These are phyloP conservation scores for Nemoura dubitans DNA, from an alignment of 2,888 invertebrate species.

Conservation along the genomic window DNA sequence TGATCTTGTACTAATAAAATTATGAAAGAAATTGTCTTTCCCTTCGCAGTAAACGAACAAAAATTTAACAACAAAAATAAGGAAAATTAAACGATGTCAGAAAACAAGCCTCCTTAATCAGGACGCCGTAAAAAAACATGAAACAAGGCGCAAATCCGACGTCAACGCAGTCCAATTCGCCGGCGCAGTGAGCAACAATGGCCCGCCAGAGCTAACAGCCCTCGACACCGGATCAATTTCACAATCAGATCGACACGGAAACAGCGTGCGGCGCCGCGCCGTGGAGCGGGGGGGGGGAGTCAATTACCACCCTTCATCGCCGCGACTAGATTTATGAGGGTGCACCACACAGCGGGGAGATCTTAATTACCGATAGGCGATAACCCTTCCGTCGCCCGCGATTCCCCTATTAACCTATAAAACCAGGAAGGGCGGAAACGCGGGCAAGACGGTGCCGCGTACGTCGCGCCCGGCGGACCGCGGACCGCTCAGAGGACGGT, in stretches of 20 bases:
- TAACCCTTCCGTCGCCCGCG: neutral
- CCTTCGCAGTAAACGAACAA: too few species aligned
- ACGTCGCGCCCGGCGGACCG: too few species aligned
- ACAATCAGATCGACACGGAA: neutral
- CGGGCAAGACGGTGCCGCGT: neutral
- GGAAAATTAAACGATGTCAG: neutral
- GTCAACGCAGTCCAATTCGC: too few species aligned
- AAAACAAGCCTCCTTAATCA: neutral
- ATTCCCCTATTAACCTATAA: conserved; percentile 3
- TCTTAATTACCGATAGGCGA: neutral
- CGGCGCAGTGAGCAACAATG: too few species aligned
- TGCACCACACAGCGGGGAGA: neutral
- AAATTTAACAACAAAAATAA: neutral
- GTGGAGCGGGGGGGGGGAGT: neutral
- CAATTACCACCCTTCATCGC: neutral
- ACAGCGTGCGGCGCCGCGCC: neutral
- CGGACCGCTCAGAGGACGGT: too few species aligned
- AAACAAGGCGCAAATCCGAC: too few species aligned
- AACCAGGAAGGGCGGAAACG: neutral
- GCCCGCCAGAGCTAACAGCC: neutral
- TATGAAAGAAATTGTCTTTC: too few species aligned
- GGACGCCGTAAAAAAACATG: too few species aligned
- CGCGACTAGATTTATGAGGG: neutral
- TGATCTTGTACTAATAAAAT: too few species aligned
- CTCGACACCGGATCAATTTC: neutral